Conservation (phyloP, 2,113 vertebrate genomes). For the Percopsis transmontana region DNA sequence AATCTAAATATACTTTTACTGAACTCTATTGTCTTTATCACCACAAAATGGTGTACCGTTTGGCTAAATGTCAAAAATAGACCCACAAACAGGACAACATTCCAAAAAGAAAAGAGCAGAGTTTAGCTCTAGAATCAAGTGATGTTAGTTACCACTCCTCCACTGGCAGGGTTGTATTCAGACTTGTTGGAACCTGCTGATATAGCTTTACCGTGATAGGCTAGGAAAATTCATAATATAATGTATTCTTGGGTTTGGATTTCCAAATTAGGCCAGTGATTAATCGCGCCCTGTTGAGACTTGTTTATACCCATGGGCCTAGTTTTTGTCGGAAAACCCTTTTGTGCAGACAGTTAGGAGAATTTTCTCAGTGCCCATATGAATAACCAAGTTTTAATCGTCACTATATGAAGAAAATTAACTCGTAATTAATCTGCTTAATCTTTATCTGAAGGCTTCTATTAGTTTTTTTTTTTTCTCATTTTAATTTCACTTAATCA, state of each 20-base stretch:
- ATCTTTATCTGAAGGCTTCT: too few relatives aligned
- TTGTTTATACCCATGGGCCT: conserved; percentile 39
- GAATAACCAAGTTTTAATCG: too few relatives aligned
- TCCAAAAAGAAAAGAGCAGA: too few relatives aligned
- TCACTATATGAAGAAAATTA: too few relatives aligned
- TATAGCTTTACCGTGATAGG: conserved; percentile 38
- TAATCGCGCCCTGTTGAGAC: conserved; percentile 58
- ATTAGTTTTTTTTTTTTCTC: neutral
- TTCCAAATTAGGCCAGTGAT: conserved; percentile 33
- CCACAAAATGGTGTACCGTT: too few relatives aligned
- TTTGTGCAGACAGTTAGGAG: neutral
- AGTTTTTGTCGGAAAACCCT: conserved; percentile 34
- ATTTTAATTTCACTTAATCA: neutral
- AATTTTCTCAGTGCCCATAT: too few relatives aligned
- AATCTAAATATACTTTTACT: too few relatives aligned
- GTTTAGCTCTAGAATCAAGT: neutral
- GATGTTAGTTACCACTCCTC: neutral
- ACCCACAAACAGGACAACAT: too few relatives aligned
- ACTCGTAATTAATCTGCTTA: too few relatives aligned
- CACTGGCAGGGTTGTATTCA: conserved; percentile 7
- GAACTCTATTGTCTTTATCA: too few relatives aligned
- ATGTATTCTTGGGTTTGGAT: conserved; percentile 50
- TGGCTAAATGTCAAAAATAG: neutral
- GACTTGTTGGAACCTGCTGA: conserved; percentile 56
- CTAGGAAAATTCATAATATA: conserved; percentile 39